Percentiles rank a stretch among this genome's conserved stretches.
Conservation (phyloP, 2,113 vertebrate genomes). For the Paradisaea rubra region DNA sequence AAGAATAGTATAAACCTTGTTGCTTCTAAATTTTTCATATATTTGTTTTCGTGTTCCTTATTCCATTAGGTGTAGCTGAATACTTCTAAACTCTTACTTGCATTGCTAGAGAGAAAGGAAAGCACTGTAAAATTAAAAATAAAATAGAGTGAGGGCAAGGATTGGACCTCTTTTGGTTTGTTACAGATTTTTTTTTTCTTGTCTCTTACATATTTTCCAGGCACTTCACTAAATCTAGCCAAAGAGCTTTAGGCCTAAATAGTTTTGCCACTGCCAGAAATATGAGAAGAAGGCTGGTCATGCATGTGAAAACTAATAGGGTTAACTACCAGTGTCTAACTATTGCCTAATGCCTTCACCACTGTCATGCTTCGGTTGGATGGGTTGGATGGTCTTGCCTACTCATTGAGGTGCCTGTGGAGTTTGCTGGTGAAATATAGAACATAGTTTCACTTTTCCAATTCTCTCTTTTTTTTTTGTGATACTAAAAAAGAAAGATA, state of each 20-base stretch:
- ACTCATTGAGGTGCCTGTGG: background rate
- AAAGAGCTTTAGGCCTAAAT: background rate
- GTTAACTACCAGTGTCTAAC: background rate
- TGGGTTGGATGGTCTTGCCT: background rate
- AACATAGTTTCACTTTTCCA: background rate
- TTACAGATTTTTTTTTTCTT: too few species aligned
- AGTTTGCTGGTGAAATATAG: background rate
- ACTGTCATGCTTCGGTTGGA: background rate
- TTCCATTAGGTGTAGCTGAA: background rate
- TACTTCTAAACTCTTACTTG: background rate
- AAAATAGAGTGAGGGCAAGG: rapidly evolving
- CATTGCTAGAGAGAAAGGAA: background rate
- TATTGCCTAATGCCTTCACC: background rate
- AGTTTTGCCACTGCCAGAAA: background rate
- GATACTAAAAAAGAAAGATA: background rate
- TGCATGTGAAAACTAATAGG: background rate
- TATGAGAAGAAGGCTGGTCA: background rate
- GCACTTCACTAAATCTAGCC: background rate
- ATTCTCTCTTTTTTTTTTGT: background rate
- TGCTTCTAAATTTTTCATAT: background rate
- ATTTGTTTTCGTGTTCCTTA: background rate
- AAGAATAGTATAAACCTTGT: background rate
- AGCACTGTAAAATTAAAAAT: rapidly evolving
- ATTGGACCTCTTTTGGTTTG: background rate
- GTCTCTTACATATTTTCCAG: background rate